A percentile compares a stretch with the other conserved stretches of the same genome.
Conservation (phyloP, 2,888 invertebrate genomes). For the Tachina lurida region DNA sequence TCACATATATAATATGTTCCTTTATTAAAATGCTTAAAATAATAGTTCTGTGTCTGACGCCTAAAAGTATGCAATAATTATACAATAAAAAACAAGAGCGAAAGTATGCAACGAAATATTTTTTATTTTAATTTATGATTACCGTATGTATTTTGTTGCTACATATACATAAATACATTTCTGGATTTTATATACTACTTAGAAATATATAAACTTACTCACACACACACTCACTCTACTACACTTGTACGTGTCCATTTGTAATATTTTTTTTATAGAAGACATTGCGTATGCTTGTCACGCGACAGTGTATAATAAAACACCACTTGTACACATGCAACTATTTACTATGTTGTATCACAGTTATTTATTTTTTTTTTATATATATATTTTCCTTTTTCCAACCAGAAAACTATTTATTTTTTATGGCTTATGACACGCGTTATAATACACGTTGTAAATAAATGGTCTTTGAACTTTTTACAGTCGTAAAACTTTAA, state of each 20-base stretch:
- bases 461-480: constrained; percentile 10
- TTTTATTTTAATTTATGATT: constrained; percentile 26
- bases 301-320: constrained; percentile 7
- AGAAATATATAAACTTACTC: background rate
- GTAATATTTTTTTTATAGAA: background rate
- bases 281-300: constrained; percentile 37
- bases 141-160: background rate
- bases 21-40: background rate
- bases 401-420: background rate
- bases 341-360: constrained; percentile 6
- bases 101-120: constrained; percentile 41
- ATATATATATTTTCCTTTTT: background rate
- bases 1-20: background rate
- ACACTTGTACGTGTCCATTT: constrained; percentile 10
- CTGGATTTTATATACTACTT: background rate
- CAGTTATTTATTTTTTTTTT: constrained; percentile 37
- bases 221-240: background rate
- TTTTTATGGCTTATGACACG: background rate
- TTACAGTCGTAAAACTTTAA: background rate
- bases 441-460: background rate
- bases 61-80: constrained; percentile 52
- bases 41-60: constrained; percentile 19
- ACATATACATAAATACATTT: background rate
- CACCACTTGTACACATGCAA: constrained; percentile 16
- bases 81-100: background rate